Evolutionary conservation across 2,113 vertebrate genomes (phyloP).

Genomic region (Forbesichthys papilliferus): DNA sequence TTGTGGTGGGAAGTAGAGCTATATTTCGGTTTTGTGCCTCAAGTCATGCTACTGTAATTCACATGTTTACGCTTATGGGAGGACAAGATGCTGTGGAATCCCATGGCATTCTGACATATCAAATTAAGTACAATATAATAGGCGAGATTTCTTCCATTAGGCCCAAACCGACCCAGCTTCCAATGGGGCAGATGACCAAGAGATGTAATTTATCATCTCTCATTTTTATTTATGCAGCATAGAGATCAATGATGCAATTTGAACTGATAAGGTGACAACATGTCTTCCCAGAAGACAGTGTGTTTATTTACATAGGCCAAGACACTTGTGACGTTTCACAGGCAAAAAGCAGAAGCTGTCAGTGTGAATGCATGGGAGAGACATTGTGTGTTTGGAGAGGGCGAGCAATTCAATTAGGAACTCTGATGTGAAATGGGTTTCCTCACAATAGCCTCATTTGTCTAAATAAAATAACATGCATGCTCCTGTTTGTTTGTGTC

Average conservation of each 20-base stretch:
- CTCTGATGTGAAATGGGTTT: conserved; percentile 35
- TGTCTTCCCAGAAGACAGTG: conserved; percentile 16
- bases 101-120: no score
- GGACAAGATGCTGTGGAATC: no score
- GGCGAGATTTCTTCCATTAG: no score
- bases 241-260: conserved; percentile 53
- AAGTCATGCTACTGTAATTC: no score
- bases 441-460: conserved; percentile 32
- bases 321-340: conserved; percentile 15
- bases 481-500: conserved; percentile 12
- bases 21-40: no score
- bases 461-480: conserved; percentile 40
- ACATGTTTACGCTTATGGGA: no score
- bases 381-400: conserved; percentile 1
- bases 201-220: conserved; percentile 60
- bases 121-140: no score
- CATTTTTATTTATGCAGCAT: conserved; percentile 52
- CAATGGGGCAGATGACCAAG: conserved; percentile 8
- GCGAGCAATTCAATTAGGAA: conserved; percentile 6
- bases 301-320: conserved; percentile 61
- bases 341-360: conserved; percentile 5
- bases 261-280: conserved; percentile 41
- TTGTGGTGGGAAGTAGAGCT: no score
- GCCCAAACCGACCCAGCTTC: no score
- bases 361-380: conserved; percentile 10